These are phyloP conservation scores for Ceratotherium simum DNA, from an alignment of 2,113 vertebrate genomes.

Conservation along the genomic window DNA sequence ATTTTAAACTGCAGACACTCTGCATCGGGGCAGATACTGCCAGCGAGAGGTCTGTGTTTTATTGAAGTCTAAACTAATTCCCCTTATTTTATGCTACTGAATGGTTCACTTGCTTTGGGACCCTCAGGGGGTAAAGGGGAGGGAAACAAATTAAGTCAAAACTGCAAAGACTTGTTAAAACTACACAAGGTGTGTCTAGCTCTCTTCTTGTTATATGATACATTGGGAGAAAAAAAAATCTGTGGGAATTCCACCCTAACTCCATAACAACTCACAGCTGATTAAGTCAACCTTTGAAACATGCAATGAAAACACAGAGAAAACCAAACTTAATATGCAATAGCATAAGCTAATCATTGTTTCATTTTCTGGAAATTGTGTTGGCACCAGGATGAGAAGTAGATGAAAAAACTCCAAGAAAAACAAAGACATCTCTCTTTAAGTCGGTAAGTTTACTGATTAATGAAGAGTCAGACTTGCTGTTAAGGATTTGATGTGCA, in stretches of 20 bases:
- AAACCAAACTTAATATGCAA: slow-evolving; percentile 21
- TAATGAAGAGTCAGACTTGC: slow-evolving; percentile 71
- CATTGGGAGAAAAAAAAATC: neutral
- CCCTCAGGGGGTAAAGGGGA: slow-evolving; percentile 68
- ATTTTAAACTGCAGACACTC: slow-evolving; percentile 73
- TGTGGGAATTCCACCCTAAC: slow-evolving; percentile 56
- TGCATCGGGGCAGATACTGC: slow-evolving; percentile 69
- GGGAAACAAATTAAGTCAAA: slow-evolving; percentile 83
- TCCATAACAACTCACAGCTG: slow-evolving; percentile 60
- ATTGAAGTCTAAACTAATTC: slow-evolving; percentile 84
- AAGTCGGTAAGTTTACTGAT: slow-evolving; percentile 77
- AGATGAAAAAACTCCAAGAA: slow-evolving; percentile 41
- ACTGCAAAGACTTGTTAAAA: slow-evolving; percentile 80
- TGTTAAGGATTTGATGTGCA: slow-evolving; percentile 77
- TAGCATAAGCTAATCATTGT: slow-evolving; percentile 42
- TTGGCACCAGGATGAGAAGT: slow-evolving; percentile 29
- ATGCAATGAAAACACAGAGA: slow-evolving; percentile 35
- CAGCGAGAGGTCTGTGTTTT: slow-evolving; percentile 81
- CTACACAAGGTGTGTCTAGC: slow-evolving; percentile 70
- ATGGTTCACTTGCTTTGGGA: slow-evolving; percentile 84
- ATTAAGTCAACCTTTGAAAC: slow-evolving; percentile 70
- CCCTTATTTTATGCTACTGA: slow-evolving; percentile 81
- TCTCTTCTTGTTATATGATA: slow-evolving; percentile 61
- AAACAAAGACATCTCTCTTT: slow-evolving; percentile 24
- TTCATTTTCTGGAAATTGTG: slow-evolving; percentile 67